Evolutionary conservation across 2,888 invertebrate genomes (phyloP), one percentile per base, ranked within the genome.

Genomic region (Platycheirus albimanus): DNA sequence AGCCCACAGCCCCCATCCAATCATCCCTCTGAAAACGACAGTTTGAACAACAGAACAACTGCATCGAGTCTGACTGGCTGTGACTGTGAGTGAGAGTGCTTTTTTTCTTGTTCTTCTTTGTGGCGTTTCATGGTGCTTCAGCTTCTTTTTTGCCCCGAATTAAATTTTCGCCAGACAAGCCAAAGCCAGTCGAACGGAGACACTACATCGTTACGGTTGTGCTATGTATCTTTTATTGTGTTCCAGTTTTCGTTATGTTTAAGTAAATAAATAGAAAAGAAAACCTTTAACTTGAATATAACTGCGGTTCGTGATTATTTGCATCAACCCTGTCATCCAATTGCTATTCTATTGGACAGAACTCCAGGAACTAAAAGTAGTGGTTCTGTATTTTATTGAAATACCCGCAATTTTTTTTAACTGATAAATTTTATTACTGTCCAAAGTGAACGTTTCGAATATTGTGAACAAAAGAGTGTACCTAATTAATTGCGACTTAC

Each of bases 401-500:
- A n/a, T n/a, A n/a, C n/a, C n/a, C n/a, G 24, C 13, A 24, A 13
- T 24, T 38, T 20, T 38, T 10, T 56, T 56, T 20, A 20, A 56
- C 11, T 13, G 24, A 38, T 38, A 19, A 45, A 67, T 8, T 33
- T 4, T 6, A 1, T 33, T 33, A 33, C 8, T 33, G 7, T 33
- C 7, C 1, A 33, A 33, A 33, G 7, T 33, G 1, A 3, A 8
- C 30, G 7, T 8, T 8, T 33, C 8, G 30, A 7, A 33, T 33
- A 33, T 8, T 33, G 3, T 43, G 75, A 52, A 58, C 74, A 75
- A 75, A 70, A 64, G 41, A 10, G 69, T 8, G 8, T 63, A 47
- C 13, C 30, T 10, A 15, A 67, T 30, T 36, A 66, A 66, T 76
- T 81, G 71, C 76, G 70, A 81, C 80, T 76, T 81, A 81, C 70